Percentiles rank a stretch among this genome's conserved stretches.
phyloP scores from a whole-genome alignment of 2,888 invertebrate species.

The Drosophila prolongata region DNA sequence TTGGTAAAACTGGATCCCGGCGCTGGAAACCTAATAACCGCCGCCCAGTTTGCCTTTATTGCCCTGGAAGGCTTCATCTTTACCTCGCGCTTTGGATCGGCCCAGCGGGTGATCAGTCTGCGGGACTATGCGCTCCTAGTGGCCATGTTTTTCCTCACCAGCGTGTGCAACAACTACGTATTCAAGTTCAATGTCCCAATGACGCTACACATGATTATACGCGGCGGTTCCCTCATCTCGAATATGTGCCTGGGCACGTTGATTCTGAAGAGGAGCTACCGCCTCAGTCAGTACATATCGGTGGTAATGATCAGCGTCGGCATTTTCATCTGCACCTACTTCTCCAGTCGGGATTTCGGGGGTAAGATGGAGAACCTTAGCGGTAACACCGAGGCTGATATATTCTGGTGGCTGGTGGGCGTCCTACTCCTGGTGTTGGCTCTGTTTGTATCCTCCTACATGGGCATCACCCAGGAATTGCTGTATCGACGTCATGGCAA shows the following conservation, averaged over 20 bases:
- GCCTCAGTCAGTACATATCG: constrained; percentile 93
- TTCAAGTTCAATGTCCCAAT: constrained; percentile 98
- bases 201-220: constrained; percentile 99
- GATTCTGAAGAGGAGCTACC: constrained; percentile 92
- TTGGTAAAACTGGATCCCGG: constrained; percentile 95
- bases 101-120: constrained; percentile 89
- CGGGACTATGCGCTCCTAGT: constrained; percentile 93
- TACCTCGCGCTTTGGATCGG: constrained; percentile 92
- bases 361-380: not conserved
- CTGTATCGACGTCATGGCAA: constrained; percentile 93
- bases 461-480: constrained; percentile 96
- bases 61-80: constrained; percentile 94
- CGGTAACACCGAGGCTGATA: constrained; percentile 3
- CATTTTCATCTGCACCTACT: constrained; percentile 92
- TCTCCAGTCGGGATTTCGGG: constrained; percentile 52
- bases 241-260: constrained; percentile 97
- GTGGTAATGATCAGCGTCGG: constrained; percentile 95
- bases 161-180: constrained; percentile 97
- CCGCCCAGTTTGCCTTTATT: constrained; percentile 96
- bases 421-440: constrained; percentile 93
- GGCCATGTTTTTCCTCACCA: constrained; percentile 95
- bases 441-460: constrained; percentile 94
- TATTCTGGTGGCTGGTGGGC: constrained; percentile 87
- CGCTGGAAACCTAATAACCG: constrained; percentile 97
- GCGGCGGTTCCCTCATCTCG: constrained; percentile 96